phyloP scores from a whole-genome alignment of 1,140 invertebrate species.

The Hycleus cichorii region DNA sequence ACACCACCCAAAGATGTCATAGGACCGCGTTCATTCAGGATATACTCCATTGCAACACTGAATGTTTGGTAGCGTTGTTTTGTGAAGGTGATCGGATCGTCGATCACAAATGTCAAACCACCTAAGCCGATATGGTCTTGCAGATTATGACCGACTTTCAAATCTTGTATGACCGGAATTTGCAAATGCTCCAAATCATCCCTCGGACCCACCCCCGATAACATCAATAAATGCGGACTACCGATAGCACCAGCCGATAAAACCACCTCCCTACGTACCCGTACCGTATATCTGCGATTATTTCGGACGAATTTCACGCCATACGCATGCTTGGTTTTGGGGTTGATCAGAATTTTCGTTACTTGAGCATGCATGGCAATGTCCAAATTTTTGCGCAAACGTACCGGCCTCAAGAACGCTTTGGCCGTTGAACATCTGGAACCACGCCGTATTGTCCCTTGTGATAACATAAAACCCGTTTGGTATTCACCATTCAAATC shows the following conservation, averaged over 20 bases:
- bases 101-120: conserved; percentile 71
- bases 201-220: conserved; percentile 78
- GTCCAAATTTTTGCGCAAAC: conserved; percentile 71
- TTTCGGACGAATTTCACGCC: conserved; percentile 69
- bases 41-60: conserved; percentile 72
- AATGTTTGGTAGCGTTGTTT: conserved; percentile 70
- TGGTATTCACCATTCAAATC: conserved; percentile 78
- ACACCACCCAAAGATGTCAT: conserved; percentile 71
- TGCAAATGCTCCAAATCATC: conserved; percentile 68
- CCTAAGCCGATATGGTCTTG: conserved; percentile 80
- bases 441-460: conserved; percentile 77
- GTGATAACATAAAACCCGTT: conserved; percentile 78
- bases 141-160: conserved; percentile 74
- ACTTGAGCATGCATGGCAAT: conserved; percentile 73
- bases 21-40: conserved; percentile 68
- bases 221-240: conserved; percentile 78
- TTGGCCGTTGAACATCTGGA: conserved; percentile 82
- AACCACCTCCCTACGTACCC: conserved; percentile 68
- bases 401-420: conserved; percentile 76
- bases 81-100: conserved; percentile 71
- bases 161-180: conserved; percentile 65
- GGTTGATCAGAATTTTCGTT: conserved; percentile 61
- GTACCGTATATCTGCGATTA: conserved; percentile 54
- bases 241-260: conserved; percentile 74
- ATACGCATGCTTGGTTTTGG: conserved; percentile 57